phyloP scores from a whole-genome alignment of 2,797 vertebrate genomes.

The Poecile montanus region DNA sequence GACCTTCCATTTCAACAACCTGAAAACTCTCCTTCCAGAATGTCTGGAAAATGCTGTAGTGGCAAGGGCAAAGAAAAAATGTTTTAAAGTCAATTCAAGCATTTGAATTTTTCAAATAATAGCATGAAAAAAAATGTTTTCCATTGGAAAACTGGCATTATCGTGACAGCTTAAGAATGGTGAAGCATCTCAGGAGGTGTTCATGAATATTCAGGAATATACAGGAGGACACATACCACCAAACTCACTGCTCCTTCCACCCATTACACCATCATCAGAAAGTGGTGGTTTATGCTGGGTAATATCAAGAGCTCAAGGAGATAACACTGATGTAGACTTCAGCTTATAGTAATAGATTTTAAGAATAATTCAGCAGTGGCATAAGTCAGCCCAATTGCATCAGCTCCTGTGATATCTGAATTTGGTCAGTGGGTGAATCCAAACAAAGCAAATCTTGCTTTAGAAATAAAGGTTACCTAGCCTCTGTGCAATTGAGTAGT shows the following conservation, averaged over 20 bases:
- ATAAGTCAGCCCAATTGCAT: neutral
- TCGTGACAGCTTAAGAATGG: neutral
- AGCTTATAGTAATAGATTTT: neutral
- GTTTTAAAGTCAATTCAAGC: neutral
- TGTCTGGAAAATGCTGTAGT: neutral
- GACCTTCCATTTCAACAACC: neutral
- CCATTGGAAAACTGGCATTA: neutral
- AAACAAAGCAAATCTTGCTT: constrained; percentile 8
- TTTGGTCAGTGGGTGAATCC: neutral
- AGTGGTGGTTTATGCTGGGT: neutral
- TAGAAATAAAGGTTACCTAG: neutral
- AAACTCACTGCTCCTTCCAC: neutral
- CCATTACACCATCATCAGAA: neutral
- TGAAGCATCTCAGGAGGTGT: neutral
- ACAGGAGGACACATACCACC: neutral
- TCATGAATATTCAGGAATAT: neutral
- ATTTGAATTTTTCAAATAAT: neutral
- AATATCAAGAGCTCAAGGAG: neutral
- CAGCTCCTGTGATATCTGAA: neutral
- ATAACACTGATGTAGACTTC: neutral
- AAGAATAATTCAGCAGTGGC: neutral
- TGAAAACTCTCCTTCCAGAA: neutral
- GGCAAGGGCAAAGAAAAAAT: neutral
- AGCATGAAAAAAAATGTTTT: neutral
- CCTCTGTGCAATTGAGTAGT: neutral